Evolutionary conservation across 92 coral and sea anemone genomes (phyloP).

Genomic region (Heteractis magnifica): DNA sequence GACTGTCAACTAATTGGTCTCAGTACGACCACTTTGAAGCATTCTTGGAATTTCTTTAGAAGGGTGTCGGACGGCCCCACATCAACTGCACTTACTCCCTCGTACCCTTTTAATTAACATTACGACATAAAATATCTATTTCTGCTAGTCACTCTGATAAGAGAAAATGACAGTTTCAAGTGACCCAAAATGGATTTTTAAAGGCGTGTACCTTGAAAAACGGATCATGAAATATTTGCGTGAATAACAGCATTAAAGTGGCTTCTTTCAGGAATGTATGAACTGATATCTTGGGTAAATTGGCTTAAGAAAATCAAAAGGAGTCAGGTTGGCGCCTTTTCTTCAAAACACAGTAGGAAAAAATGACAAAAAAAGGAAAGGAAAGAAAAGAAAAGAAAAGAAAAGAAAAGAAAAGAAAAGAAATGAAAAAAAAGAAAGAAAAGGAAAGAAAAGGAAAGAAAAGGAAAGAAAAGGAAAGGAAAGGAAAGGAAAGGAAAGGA

Average conservation of each 20-base stretch:
- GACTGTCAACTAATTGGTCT: conserved; percentile 13
- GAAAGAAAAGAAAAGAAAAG: too few species aligned
- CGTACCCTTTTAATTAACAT: neutral
- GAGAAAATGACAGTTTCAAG: neutral
- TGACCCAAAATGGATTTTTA: neutral
- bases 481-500: too few species aligned
- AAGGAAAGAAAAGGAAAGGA: too few species aligned
- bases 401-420: too few species aligned
- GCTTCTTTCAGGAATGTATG: neutral
- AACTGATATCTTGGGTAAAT: neutral
- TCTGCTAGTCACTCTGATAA: neutral
- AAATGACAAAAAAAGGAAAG: neutral
- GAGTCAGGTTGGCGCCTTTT: neutral
- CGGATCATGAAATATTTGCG: neutral
- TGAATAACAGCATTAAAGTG: neutral
- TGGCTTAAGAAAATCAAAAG: neutral
- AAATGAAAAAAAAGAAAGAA: too few species aligned
- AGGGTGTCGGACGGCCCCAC: conserved; percentile 20
- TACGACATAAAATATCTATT: neutral
- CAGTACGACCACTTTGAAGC: neutral
- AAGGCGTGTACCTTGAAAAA: neutral
- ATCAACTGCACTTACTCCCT: neutral
- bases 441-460: too few species aligned
- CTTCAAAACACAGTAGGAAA: neutral
- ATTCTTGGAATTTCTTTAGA: conserved; percentile 13